phyloP scores from a whole-genome alignment of 2,797 vertebrate species.

The Amniataba percoides region DNA sequence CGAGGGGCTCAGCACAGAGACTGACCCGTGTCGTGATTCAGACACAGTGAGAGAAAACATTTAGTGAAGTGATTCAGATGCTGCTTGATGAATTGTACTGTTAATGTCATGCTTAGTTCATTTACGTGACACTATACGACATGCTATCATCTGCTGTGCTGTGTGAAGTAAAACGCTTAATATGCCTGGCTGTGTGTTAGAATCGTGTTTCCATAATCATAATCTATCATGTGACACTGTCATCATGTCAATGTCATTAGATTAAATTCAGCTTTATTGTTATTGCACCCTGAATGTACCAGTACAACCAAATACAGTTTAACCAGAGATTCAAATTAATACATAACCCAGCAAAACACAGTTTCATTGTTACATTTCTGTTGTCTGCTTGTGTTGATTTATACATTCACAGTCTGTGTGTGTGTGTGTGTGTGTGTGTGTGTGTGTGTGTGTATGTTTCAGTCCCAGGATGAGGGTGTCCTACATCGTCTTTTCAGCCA shows the following conservation, averaged over 20 bases:
- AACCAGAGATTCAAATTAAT: background rate
- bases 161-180: background rate
- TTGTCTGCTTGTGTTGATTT: background rate
- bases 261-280: background rate
- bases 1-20: background rate
- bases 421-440: slow-evolving; percentile 72
- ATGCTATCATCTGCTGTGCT: background rate
- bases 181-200: background rate
- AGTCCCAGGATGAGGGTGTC: slow-evolving; percentile 82
- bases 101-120: no score
- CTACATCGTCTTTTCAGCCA: slow-evolving; percentile 86
- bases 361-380: background rate
- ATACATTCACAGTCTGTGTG: background rate
- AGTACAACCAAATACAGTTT: background rate
- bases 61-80: background rate
- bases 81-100: background rate
- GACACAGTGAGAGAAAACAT: background rate
- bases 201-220: no score
- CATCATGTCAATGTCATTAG: background rate
- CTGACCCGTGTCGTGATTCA: background rate
- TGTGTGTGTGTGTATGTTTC: slow-evolving; percentile 73
- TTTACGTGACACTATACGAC: background rate
- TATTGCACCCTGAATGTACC: background rate
- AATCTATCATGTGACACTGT: no score
- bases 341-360: background rate